phyloP scores from a whole-genome alignment of 2,797 vertebrate species.

The Gambusia yucatana region DNA sequence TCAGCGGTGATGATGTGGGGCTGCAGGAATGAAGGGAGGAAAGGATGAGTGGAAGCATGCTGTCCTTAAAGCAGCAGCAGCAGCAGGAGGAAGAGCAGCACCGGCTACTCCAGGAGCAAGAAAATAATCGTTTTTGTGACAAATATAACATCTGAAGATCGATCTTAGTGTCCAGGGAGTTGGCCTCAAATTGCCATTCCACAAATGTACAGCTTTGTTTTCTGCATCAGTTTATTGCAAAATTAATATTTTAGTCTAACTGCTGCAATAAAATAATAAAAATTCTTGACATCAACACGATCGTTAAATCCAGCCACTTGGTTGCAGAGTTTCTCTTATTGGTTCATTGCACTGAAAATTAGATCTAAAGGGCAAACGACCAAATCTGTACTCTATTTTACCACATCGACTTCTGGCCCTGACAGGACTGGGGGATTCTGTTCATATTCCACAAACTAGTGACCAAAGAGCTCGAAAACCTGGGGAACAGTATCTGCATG shows the following conservation, averaged over 20 bases:
- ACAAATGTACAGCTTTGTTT: not conserved
- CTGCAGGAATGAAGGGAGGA: constrained; percentile 51
- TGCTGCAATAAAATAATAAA: not conserved
- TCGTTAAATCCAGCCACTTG: not conserved
- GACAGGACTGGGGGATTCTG: not conserved
- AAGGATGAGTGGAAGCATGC: constrained; percentile 38
- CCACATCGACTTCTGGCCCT: not conserved
- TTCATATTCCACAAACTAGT: not conserved
- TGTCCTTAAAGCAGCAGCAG: constrained; percentile 45
- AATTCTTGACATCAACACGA: not conserved
- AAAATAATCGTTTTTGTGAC: not conserved
- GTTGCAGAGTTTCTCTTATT: not conserved
- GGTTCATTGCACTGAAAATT: not conserved
- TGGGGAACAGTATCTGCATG: no score
- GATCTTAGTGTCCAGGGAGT: not conserved
- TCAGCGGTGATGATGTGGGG: constrained; percentile 62
- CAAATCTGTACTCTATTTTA: not conserved
- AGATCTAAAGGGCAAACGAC: not conserved
- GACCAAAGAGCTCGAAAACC: no score
- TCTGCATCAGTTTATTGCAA: not conserved
- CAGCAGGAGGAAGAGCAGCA: constrained; percentile 16
- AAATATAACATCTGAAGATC: not conserved
- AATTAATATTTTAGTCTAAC: not conserved
- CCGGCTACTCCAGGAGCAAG: not conserved
- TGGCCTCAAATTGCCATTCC: not conserved